Conservation (phyloP, 1,140 invertebrate species). For the Centruroides sculpturatus region DNA sequence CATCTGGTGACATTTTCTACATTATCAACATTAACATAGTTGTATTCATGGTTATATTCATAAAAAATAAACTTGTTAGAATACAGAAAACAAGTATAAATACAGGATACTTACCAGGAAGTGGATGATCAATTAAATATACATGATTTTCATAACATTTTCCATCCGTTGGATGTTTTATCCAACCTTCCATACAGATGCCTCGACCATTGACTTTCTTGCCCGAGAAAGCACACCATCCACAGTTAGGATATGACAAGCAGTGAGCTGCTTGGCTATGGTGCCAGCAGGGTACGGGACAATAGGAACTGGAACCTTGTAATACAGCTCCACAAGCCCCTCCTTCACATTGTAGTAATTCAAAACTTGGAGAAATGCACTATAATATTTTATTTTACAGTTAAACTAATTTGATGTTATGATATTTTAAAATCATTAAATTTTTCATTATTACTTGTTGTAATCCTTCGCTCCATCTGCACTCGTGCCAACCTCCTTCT, state of each 20-base stretch:
- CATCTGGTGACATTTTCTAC: constrained; percentile 8
- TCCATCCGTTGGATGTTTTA: constrained; percentile 26
- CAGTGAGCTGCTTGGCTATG: constrained; percentile 77
- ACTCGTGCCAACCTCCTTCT: constrained; percentile 66
- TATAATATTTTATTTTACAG: constrained; percentile 18
- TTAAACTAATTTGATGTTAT: neutral
- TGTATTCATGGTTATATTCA: too few species aligned
- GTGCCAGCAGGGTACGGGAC: constrained; percentile 58
- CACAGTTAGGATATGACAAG: constrained; percentile 66
- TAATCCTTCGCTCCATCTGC: constrained; percentile 73
- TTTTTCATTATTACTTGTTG: constrained; percentile 37
- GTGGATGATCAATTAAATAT: constrained; percentile 10
- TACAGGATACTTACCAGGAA: constrained; percentile 5
- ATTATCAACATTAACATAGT: neutral
- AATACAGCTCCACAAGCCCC: constrained; percentile 73
- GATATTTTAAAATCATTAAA: constrained; percentile 1
- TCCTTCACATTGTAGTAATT: constrained; percentile 68
- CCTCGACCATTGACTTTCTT: constrained; percentile 30
- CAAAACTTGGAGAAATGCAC: constrained; percentile 72
- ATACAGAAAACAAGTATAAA: neutral
- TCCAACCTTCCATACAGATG: constrained; percentile 32
- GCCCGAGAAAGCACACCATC: constrained; percentile 36
- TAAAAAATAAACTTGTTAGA: neutral
- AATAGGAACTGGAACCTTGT: constrained; percentile 49
- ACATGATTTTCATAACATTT: constrained; percentile 23